A percentile compares a stretch with the other conserved stretches of the same genome.
Conservation (phyloP, 2,113 vertebrate genomes). For the Grantiella picta region DNA sequence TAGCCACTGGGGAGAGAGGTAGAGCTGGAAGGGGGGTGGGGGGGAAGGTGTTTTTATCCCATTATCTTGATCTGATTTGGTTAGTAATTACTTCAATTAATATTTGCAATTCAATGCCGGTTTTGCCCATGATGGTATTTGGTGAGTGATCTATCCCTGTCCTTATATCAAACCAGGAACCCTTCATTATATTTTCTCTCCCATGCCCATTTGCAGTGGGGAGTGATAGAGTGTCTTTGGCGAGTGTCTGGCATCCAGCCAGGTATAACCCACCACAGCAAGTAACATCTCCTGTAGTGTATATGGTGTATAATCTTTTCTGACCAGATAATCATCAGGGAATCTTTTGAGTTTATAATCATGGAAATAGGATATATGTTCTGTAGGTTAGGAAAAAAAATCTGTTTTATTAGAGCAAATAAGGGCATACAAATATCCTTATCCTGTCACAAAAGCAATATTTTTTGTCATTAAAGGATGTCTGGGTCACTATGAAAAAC, state of each 20-base stretch:
- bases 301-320: not conserved
- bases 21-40: not conserved
- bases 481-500: not conserved
- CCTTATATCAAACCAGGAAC: not conserved
- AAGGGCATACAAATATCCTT: not conserved
- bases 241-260: not conserved
- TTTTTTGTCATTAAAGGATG: not conserved
- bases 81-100: not conserved
- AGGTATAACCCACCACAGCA: not conserved
- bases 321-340: not conserved
- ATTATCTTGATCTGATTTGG: not conserved
- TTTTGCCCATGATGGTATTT: not conserved
- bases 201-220: not conserved
- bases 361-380: not conserved
- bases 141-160: not conserved
- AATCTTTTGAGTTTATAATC: not conserved
- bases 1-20: not conserved
- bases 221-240: not conserved
- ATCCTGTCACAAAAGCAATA: not conserved
- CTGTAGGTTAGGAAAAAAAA: not conserved
- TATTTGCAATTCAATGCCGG: not conserved
- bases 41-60: not conserved
- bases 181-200: not conserved
- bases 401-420: not conserved
- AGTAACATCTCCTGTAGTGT: not conserved